These are phyloP conservation scores for Pharmacophagus antenor DNA, from an alignment of 2,888 invertebrate genomes.

Conservation along the genomic window DNA sequence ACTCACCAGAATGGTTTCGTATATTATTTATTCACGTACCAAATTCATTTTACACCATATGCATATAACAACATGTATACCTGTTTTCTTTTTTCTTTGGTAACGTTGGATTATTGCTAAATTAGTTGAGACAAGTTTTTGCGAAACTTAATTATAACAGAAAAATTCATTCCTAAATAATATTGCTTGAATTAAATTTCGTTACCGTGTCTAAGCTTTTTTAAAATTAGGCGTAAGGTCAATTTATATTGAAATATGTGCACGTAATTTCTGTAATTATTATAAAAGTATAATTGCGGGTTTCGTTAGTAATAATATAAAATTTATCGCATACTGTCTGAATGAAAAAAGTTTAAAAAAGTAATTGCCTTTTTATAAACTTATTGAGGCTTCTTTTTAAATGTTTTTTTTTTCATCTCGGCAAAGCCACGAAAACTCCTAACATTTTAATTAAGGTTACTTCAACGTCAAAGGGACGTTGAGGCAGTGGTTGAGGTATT, in stretches of 20 bases:
- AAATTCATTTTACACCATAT: no score
- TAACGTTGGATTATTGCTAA: no score
- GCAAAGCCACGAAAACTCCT: constrained; percentile 25
- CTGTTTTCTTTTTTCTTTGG: no score
- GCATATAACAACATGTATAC: no score
- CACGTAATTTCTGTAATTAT: background rate
- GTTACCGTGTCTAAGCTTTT: no score
- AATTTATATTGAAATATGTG: background rate
- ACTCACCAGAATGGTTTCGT: no score
- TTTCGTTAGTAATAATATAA: background rate
- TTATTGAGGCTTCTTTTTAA: constrained; percentile 16
- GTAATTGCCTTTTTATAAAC: constrained; percentile 25
- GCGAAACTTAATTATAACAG: no score
- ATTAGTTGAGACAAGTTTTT: no score
- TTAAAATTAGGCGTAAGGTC: background rate
- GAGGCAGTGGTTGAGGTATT: constrained; percentile 26
- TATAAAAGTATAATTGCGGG: background rate
- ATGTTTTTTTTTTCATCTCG: constrained; percentile 18
- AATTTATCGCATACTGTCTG: background rate
- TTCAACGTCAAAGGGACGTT: constrained; percentile 29
- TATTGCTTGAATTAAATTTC: no score
- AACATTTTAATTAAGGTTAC: constrained; percentile 31
- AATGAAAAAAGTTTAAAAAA: constrained; percentile 7
- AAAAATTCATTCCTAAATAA: no score
- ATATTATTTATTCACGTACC: no score